Conservation (phyloP, 2,888 invertebrate genomes). For the Leucozona laternaria region DNA sequence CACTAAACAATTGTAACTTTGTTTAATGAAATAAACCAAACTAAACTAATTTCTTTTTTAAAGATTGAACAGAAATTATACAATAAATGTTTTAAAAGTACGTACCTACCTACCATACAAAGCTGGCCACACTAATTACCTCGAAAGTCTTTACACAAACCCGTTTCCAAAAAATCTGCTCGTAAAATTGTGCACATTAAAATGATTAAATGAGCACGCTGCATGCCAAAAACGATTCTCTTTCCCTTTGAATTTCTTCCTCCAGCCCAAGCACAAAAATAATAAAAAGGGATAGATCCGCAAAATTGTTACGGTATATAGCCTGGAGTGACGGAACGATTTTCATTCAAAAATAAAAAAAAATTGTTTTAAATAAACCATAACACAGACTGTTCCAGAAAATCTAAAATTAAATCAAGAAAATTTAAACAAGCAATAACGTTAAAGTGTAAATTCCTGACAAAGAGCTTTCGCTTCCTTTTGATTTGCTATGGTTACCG, state of each 20-base stretch:
- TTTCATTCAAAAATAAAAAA: neutral
- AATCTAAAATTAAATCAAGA: neutral
- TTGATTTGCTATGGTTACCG: too few species aligned
- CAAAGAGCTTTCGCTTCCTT: neutral
- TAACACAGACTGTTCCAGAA: neutral
- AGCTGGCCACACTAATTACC: neutral
- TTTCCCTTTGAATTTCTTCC: neutral
- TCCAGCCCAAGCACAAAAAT: neutral
- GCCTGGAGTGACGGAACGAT: constrained; percentile 40
- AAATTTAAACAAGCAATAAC: neutral
- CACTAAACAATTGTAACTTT: too few species aligned
- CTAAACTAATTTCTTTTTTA: too few species aligned
- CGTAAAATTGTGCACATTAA: constrained; percentile 55
- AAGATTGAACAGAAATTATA: too few species aligned
- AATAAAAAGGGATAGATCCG: constrained; percentile 2
- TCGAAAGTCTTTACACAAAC: neutral
- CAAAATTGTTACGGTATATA: constrained; percentile 44
- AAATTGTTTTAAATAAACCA: neutral
- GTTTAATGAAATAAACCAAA: too few species aligned
- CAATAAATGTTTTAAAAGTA: too few species aligned
- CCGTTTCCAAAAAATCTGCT: neutral
- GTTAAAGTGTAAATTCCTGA: neutral
- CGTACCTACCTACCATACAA: too few species aligned
- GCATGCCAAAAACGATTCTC: constrained; percentile 52
- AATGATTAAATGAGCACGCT: constrained; percentile 64